Evolutionary conservation across 2,888 invertebrate species (phyloP).

Genomic region (Himalopsyche tibetana): DNA sequence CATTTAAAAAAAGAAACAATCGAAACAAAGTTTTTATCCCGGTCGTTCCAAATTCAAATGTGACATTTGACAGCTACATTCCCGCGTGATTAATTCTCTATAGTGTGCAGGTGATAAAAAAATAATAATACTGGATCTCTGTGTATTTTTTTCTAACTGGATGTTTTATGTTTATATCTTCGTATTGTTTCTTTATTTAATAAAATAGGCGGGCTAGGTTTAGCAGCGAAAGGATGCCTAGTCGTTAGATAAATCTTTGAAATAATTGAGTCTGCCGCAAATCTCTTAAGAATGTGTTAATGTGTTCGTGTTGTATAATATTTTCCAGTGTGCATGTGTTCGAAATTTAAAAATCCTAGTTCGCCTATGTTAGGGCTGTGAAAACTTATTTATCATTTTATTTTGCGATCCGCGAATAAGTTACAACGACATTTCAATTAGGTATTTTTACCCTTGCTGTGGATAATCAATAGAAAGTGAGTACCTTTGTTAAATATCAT

Average conservation of each 20-base stretch:
- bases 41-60: conserved; percentile 31
- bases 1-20: conserved; percentile 34
- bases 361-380: conserved; percentile 31
- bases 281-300: conserved; percentile 34
- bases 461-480: not conserved
- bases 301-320: conserved; percentile 30
- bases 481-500: not conserved
- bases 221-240: conserved; percentile 30
- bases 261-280: conserved; percentile 30
- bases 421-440: conserved; percentile 12
- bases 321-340: conserved; percentile 27
- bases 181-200: conserved; percentile 34
- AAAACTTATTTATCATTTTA: not conserved
- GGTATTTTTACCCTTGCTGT: not conserved
- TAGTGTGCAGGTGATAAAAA: conserved; percentile 28
- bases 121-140: not conserved
- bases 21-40: conserved; percentile 30
- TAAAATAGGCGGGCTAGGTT: conserved; percentile 34
- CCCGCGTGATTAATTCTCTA: conserved; percentile 18
- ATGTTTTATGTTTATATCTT: conserved; percentile 19
- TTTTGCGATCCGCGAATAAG: conserved; percentile 4
- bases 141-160: conserved; percentile 1
- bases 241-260: conserved; percentile 30
- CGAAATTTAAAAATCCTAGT: conserved; percentile 34
- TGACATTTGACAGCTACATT: conserved; percentile 34